Evolutionary conservation across 2,888 invertebrate genomes (phyloP), one percentile per base, ranked within the genome.

Genomic region (Drosophila anomalata): DNA sequence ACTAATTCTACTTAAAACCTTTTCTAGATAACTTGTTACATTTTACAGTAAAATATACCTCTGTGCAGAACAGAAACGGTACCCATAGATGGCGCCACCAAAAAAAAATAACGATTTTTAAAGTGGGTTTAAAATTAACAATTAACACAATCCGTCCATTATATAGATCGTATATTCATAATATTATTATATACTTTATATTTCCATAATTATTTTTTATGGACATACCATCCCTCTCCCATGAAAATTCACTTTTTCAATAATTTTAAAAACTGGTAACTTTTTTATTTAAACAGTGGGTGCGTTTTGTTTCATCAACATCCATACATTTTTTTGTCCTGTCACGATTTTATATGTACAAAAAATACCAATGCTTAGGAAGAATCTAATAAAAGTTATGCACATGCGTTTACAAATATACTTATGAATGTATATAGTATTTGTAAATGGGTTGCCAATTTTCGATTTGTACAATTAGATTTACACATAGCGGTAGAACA

Each of bases 281-380:
- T 87, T 83, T 83, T 82, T 83, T 83, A 83, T 83, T 70, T 77
- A 81, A 83, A 87, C 87, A 87, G 73, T 81, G 76, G 81, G 76
- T 73, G 67, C 62, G 48, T 66, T 68, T 46, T 20, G 20, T 39
- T 67, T n/a, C 53, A 39, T 48, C 52, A 36, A 52, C 66, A 69
- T 50, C 65, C 60, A 60, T 68, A 73, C 73, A 73, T 61, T 51
- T 72, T 72, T 52, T 68, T 44, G 54, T 68, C 56, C 61, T 54
- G 61, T 52, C 69, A 70, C 65, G 67, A 59, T 62, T 70, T 73
- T 79, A 68, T 73, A 66, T 71, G 39, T 62, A 82, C 66, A 79
- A 84, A 72, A 70, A 75, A 80, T 76, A 80, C 81, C 87, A 81
- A 87, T 81, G 66, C 87, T 83, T 86, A 87, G 54, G 36, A 65